Evolutionary conservation across 2,113 vertebrate species (phyloP).

Genomic region (Trochalopteron elliotii): DNA sequence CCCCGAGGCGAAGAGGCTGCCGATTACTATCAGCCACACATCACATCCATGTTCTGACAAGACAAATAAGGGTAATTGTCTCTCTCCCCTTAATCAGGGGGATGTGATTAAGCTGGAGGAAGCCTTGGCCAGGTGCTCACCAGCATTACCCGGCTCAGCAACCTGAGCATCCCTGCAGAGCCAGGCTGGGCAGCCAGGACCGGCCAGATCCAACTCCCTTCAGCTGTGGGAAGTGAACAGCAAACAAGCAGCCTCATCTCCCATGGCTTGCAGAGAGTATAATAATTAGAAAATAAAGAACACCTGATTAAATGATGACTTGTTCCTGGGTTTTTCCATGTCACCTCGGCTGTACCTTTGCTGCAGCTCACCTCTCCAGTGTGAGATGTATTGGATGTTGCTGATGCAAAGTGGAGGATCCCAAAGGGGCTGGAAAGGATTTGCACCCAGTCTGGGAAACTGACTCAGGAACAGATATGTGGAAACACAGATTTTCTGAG

Average conservation of each 20-base stretch:
- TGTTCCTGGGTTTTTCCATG: not conserved
- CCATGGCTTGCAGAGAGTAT: not conserved
- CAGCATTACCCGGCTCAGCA: not conserved
- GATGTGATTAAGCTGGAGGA: not conserved
- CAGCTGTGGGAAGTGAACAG: not conserved
- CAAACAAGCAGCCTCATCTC: not conserved
- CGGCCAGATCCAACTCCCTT: not conserved
- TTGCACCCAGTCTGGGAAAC: not conserved
- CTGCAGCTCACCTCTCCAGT: not conserved
- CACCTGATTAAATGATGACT: not conserved
- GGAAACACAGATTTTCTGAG: not conserved
- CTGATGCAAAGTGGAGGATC: not conserved
- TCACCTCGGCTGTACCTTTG: rapidly evolving
- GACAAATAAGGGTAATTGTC: conserved; percentile 31
- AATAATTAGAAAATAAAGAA: not conserved
- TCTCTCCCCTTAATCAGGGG: conserved; percentile 12
- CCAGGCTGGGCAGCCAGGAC: not conserved
- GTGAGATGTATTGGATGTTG: not conserved
- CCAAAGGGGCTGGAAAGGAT: not conserved
- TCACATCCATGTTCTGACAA: not conserved
- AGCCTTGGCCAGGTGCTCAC: not conserved
- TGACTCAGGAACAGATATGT: not conserved
- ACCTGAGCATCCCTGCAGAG: not conserved
- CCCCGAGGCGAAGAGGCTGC: conserved; percentile 40
- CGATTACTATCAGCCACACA: not conserved